Evolutionary conservation across 2,113 vertebrate species (phyloP).

Genomic region (Stercorarius parasiticus): DNA sequence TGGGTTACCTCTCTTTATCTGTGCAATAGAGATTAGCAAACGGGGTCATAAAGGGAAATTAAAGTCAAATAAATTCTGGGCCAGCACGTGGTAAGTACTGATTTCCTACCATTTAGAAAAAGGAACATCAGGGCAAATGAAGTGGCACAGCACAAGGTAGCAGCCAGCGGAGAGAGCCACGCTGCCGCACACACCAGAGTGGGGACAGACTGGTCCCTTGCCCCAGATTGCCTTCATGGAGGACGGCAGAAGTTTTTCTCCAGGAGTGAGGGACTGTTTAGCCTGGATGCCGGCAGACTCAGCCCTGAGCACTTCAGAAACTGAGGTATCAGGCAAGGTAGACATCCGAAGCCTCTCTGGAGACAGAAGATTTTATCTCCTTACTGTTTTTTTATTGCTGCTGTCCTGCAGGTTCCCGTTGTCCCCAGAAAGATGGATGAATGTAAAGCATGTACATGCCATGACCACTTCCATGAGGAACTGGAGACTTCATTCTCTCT

Average conservation of each 20-base stretch:
- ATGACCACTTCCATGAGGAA: not conserved
- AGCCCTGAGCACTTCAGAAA: not conserved
- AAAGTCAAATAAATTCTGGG: conserved; percentile 63
- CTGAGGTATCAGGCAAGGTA: not conserved
- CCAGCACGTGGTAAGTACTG: conserved; percentile 27
- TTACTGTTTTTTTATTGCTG: not conserved
- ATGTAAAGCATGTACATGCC: not conserved
- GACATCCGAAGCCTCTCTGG: not conserved
- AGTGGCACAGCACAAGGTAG: not conserved
- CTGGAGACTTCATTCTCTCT: not conserved
- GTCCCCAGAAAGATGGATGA: not conserved
- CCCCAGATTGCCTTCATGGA: fast-evolving
- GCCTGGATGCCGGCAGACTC: not conserved
- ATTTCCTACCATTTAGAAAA: conserved; percentile 17
- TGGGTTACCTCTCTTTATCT: conserved; percentile 68
- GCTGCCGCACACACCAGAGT: fast-evolving
- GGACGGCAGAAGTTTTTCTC: not conserved
- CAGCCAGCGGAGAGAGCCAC: not conserved
- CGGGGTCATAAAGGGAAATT: conserved; percentile 61
- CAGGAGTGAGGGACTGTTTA: not conserved
- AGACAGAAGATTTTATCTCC: not conserved
- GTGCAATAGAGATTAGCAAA: conserved; percentile 62
- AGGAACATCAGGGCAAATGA: not conserved
- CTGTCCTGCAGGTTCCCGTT: not conserved
- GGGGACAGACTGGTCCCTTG: not conserved